These are phyloP conservation scores for Dicaeum eximium DNA, from an alignment of 2,113 vertebrate species.

Conservation along the genomic window DNA sequence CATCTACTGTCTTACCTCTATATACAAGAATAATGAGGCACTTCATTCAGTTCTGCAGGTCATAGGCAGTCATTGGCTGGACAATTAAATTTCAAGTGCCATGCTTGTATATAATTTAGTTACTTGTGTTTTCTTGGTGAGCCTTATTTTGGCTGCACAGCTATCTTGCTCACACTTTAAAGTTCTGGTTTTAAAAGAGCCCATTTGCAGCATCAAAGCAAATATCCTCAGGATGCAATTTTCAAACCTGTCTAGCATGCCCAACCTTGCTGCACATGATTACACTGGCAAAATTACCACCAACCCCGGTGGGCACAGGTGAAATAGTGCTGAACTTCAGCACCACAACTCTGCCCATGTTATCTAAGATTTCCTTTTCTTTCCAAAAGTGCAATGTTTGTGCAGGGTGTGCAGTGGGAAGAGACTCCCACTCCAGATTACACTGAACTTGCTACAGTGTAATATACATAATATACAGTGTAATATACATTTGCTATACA, in stretches of 20 bases:
- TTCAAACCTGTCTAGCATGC: not conserved
- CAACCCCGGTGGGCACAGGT: rapidly evolving
- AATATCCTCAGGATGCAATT: not conserved
- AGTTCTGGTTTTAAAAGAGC: not conserved
- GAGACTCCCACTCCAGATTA: not conserved
- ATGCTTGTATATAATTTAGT: not conserved
- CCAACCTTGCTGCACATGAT: not conserved
- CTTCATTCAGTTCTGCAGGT: not conserved
- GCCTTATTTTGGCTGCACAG: not conserved
- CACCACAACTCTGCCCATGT: not conserved
- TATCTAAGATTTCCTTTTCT: not conserved
- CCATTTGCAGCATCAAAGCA: not conserved
- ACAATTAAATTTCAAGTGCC: not conserved
- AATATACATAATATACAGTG: too few relatives aligned
- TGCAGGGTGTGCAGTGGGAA: not conserved
- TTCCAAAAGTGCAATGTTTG: not conserved
- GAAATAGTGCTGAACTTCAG: not conserved
- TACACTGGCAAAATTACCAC: not conserved
- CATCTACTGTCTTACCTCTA: not conserved
- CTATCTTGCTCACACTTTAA: not conserved
- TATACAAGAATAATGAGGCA: not conserved
- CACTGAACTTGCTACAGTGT: not conserved
- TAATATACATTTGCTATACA: too few relatives aligned
- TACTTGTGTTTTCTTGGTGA: not conserved
- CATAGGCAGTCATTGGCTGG: not conserved